A percentile compares a stretch with the other conserved stretches of the same genome.
Conservation (phyloP, 2,113 vertebrate species). For the Onychorhynchus coronatus region DNA sequence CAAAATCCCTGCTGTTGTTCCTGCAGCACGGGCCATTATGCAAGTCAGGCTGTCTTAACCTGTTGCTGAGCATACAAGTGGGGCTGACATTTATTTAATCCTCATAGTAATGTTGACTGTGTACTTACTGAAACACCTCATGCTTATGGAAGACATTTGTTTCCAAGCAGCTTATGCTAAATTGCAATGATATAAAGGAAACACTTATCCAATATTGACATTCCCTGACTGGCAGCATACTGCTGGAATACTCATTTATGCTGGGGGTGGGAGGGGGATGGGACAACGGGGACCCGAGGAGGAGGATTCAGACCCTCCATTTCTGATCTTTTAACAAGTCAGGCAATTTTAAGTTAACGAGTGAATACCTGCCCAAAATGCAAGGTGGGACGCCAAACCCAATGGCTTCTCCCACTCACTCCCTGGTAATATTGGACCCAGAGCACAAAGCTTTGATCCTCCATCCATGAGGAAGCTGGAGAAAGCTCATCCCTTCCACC, state of each 20-base stretch:
- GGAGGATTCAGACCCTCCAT: neutral
- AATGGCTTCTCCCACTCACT: neutral
- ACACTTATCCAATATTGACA: constrained; percentile 78
- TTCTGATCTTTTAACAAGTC: neutral
- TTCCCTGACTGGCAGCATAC: constrained; percentile 73
- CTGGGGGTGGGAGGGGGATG: neutral
- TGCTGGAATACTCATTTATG: constrained; percentile 60
- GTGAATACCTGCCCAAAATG: neutral
- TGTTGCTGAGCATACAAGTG: constrained; percentile 24
- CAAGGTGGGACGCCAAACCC: neutral
- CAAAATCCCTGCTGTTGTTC: neutral
- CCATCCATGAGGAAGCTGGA: neutral
- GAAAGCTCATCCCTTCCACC: neutral
- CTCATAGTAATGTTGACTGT: constrained; percentile 67
- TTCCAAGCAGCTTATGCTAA: constrained; percentile 78
- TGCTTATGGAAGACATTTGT: constrained; percentile 74
- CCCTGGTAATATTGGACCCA: neutral
- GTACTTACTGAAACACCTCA: constrained; percentile 69
- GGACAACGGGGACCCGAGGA: neutral
- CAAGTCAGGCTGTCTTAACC: constrained; percentile 3
- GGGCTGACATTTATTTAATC: constrained; percentile 76
- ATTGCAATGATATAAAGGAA: constrained; percentile 75
- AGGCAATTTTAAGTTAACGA: neutral
- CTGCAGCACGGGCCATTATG: neutral
- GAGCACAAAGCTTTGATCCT: neutral